Evolutionary conservation across 2,888 invertebrate species (phyloP).

Genomic region (Drosophila flavopinicola): DNA sequence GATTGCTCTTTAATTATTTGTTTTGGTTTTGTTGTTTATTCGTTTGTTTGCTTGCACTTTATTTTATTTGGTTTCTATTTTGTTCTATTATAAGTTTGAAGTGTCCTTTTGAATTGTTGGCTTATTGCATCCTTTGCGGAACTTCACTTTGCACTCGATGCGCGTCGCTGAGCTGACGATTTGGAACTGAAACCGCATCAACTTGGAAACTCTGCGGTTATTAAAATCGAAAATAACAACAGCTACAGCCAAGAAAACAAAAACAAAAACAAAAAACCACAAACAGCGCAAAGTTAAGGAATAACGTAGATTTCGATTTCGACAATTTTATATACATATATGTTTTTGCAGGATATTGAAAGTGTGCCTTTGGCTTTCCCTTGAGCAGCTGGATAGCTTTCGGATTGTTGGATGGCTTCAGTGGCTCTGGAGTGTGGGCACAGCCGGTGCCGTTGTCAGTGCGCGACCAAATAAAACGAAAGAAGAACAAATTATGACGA

Average conservation of each 20-base stretch:
- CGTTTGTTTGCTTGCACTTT: not conserved
- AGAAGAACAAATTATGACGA: constrained; percentile 17
- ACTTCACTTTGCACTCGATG: constrained; percentile 41
- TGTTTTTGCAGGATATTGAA: constrained; percentile 3
- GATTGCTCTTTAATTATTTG: not conserved
- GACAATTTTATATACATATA: not conserved
- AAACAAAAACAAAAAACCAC: not conserved
- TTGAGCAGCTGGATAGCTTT: not conserved
- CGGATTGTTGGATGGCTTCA: constrained; percentile 6
- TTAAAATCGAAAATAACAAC: constrained; percentile 12
- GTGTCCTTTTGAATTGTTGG: constrained; percentile 2
- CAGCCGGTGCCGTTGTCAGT: constrained; percentile 56
- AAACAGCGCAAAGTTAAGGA: not conserved
- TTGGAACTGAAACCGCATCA: constrained; percentile 23
- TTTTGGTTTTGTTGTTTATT: not conserved
- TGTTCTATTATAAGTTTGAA: not conserved
- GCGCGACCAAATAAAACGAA: constrained; percentile 47
- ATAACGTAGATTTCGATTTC: not conserved
- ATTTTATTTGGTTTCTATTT: not conserved
- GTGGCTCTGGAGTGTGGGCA: constrained; percentile 21
- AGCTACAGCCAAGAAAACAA: constrained; percentile 6
- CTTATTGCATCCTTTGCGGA: not conserved
- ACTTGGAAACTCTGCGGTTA: constrained; percentile 5
- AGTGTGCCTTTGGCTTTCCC: not conserved
- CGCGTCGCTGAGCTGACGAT: constrained; percentile 29